phyloP scores from a whole-genome alignment of 2,113 vertebrate genomes.

The Thalassarche chlororhynchos region DNA sequence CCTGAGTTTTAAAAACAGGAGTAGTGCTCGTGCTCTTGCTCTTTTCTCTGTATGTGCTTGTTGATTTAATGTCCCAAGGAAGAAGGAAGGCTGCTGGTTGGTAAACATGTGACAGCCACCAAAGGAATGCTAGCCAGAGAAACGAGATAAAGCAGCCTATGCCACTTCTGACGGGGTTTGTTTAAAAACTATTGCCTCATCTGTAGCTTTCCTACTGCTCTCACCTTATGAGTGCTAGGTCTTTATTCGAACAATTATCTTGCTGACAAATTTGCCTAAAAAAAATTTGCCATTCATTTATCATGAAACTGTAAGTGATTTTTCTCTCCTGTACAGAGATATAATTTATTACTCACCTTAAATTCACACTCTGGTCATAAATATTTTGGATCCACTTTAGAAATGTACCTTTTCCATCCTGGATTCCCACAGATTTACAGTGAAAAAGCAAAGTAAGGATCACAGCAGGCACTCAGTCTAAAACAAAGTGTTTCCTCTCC shows the following conservation, averaged over 20 bases:
- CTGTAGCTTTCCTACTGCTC: neutral
- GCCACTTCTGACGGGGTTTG: neutral
- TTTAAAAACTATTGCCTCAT: neutral
- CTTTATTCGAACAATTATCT: neutral
- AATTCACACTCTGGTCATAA: neutral
- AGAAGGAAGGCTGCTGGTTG: constrained; percentile 6
- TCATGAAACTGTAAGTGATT: neutral
- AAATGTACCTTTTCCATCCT: neutral
- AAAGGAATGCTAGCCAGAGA: constrained; percentile 65
- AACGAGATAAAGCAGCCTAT: constrained; percentile 36
- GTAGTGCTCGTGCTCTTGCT: neutral
- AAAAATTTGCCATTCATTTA: neutral
- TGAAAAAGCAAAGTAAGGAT: neutral
- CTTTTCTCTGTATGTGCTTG: neutral
- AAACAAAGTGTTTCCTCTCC: neutral
- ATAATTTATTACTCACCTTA: neutral
- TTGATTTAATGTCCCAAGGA: constrained; percentile 14
- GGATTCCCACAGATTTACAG: neutral
- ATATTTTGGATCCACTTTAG: constrained; percentile 12
- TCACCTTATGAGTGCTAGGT: neutral
- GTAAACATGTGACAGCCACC: constrained; percentile 53
- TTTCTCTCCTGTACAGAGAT: neutral
- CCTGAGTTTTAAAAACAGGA: neutral
- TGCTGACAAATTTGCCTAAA: neutral
- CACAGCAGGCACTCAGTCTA: neutral